Percentiles rank a stretch among this genome's conserved stretches.
phyloP scores from a whole-genome alignment of 2,113 vertebrate genomes.

The Seriola dumerili region DNA sequence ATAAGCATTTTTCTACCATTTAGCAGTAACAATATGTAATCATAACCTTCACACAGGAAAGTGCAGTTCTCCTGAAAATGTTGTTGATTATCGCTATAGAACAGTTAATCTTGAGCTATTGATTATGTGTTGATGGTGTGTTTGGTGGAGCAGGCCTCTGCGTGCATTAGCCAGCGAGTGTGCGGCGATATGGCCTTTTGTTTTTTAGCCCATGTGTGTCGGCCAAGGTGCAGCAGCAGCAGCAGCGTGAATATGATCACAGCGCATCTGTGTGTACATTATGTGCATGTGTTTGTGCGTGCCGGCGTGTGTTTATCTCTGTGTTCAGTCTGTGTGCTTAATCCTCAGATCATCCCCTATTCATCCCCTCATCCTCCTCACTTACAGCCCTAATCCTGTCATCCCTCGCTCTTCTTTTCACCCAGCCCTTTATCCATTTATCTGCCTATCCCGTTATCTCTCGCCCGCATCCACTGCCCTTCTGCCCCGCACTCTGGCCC shows the following conservation, averaged over 20 bases:
- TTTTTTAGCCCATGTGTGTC: constrained; percentile 42
- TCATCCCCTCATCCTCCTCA: constrained; percentile 84
- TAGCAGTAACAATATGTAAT: not conserved
- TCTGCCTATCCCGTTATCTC: constrained; percentile 81
- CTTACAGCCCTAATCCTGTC: constrained; percentile 83
- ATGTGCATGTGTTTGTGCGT: constrained; percentile 58
- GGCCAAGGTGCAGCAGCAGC: constrained; percentile 44
- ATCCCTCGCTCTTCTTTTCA: constrained; percentile 69
- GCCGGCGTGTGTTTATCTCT: constrained; percentile 69
- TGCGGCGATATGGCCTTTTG: constrained; percentile 32
- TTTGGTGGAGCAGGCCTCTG: constrained; percentile 43
- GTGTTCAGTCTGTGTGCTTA: constrained; percentile 73
- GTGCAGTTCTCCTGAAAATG: not conserved
- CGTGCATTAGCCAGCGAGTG: constrained; percentile 35
- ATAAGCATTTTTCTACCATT: not conserved
- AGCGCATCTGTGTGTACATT: constrained; percentile 68
- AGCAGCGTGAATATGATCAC: constrained; percentile 40
- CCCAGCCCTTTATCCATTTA: constrained; percentile 80
- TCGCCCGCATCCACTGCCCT: constrained; percentile 58
- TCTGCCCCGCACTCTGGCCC: constrained; percentile 4
- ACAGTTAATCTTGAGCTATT: constrained; percentile 5
- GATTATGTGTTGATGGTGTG: constrained; percentile 30
- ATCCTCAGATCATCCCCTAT: constrained; percentile 83
- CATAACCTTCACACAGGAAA: not conserved
- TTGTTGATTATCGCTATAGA: not conserved